Conservation (phyloP, 2,888 invertebrate genomes). For the Andrena bicolor region DNA sequence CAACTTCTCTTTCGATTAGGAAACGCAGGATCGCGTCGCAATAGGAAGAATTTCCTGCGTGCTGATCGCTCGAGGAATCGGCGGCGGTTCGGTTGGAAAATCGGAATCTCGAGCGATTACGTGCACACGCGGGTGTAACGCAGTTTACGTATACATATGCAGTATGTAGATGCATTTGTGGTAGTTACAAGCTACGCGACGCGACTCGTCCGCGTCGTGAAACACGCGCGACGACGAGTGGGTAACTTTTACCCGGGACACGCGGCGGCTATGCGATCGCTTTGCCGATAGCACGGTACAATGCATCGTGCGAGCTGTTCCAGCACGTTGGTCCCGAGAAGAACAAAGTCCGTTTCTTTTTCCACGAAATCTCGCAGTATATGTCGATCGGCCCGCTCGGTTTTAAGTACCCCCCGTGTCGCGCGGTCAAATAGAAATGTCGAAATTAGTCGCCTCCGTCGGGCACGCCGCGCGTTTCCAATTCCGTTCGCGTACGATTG, state of each 20-base stretch:
- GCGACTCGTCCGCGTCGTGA: constrained; percentile 23
- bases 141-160: too few relatives aligned
- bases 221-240: constrained; percentile 43
- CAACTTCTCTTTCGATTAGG: background rate
- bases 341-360: constrained; percentile 8
- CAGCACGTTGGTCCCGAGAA: constrained; percentile 13
- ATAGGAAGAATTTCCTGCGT: background rate
- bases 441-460: background rate
- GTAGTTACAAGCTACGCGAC: background rate
- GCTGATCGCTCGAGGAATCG: too few relatives aligned
- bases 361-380: background rate
- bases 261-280: constrained; percentile 38
- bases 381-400: background rate
- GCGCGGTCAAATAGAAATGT: background rate
- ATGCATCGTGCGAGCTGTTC: constrained; percentile 27
- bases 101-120: too few relatives aligned
- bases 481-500: background rate
- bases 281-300: constrained; percentile 40
- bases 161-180: too few relatives aligned
- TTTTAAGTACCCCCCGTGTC: background rate
- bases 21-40: background rate
- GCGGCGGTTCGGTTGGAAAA: too few relatives aligned
- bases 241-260: constrained; percentile 56
- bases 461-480: background rate
- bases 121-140: too few relatives aligned